These are phyloP conservation scores for Phoronis australis DNA, from an alignment of 2,888 invertebrate genomes.

Conservation along the genomic window DNA sequence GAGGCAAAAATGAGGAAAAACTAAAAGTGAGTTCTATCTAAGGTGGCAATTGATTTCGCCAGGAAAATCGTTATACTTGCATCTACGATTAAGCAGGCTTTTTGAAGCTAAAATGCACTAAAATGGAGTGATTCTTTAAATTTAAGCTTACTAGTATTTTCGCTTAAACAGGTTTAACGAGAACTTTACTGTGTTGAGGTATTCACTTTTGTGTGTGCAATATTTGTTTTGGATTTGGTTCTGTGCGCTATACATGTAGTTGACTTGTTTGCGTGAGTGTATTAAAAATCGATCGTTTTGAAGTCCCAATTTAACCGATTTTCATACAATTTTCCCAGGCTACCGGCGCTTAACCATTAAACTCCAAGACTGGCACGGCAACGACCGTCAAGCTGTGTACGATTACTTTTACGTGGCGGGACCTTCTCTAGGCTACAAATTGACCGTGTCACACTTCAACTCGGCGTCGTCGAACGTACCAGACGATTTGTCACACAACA, in stretches of 20 bases:
- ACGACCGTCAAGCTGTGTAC: conserved; percentile 18
- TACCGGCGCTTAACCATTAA: conserved; percentile 24
- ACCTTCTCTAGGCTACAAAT: conserved; percentile 12
- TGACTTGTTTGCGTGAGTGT: no score
- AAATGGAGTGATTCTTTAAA: no score
- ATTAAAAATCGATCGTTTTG: neutral
- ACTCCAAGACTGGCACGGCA: conserved; percentile 27
- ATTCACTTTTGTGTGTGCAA: neutral
- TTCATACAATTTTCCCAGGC: conserved; percentile 16
- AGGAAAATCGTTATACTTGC: no score
- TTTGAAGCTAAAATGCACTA: no score
- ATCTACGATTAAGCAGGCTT: no score
- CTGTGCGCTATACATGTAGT: no score
- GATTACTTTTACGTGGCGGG: conserved; percentile 18
- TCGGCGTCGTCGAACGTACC: conserved; percentile 15
- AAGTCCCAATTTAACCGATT: neutral
- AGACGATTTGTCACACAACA: conserved; percentile 30
- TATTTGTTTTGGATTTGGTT: neutral
- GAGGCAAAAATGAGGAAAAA: no score
- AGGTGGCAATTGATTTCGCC: no score
- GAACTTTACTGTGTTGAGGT: no score
- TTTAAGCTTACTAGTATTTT: no score
- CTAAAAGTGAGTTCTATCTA: no score
- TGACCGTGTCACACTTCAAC: conserved; percentile 19
- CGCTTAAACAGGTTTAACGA: no score